Percentiles rank a stretch among this genome's conserved stretches.
Conservation (phyloP, 2,113 vertebrate genomes). For the Dipodomys spectabilis region DNA sequence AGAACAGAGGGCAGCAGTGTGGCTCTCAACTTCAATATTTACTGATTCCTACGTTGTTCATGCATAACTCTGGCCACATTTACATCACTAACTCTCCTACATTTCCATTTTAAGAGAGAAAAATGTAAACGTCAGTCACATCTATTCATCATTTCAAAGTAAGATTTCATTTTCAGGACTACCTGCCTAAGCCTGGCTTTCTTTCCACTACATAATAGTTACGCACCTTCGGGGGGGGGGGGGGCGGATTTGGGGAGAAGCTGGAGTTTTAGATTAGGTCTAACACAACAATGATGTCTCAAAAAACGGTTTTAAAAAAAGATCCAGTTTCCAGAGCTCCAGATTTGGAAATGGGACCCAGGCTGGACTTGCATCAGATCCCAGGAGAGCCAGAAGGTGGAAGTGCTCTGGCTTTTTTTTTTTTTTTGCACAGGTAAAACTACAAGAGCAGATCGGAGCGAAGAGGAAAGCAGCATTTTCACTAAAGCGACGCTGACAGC, state of each 20-base stretch:
- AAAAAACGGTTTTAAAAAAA: neutral
- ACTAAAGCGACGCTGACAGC: neutral
- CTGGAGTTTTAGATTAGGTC: neutral
- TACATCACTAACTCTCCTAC: neutral
- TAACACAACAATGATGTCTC: neutral
- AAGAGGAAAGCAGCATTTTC: neutral
- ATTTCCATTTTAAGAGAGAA: neutral
- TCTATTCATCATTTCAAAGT: neutral
- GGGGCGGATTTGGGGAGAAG: neutral
- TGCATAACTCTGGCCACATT: neutral
- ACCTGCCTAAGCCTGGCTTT: neutral
- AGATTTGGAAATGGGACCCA: neutral
- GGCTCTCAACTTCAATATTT: no score
- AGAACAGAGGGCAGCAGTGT: neutral
- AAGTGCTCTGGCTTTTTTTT: neutral
- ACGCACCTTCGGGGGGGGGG: no score
- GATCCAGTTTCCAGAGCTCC: neutral
- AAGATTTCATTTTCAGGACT: neutral
- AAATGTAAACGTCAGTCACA: neutral
- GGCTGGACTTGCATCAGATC: neutral
- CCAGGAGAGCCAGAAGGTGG: neutral
- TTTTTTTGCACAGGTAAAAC: neutral
- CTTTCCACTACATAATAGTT: neutral
- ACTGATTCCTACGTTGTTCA: rapidly evolving
- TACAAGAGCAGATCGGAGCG: neutral